Conservation (phyloP, 2,113 vertebrate species). For the Calcarius ornatus region DNA sequence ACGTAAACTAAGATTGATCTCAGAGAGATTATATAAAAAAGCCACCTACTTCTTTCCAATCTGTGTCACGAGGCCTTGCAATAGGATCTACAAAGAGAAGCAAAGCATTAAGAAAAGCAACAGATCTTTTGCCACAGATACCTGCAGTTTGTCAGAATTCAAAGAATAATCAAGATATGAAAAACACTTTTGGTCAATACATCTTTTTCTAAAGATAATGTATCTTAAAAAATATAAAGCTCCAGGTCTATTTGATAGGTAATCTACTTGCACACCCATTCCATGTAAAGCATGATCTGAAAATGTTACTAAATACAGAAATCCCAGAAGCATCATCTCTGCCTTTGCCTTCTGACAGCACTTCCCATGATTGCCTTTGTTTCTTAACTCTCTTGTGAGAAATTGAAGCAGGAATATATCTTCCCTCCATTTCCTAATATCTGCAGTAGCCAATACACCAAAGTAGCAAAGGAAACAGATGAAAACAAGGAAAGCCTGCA, state of each 20-base stretch:
- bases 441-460: neutral
- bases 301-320: neutral
- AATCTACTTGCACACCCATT: neutral
- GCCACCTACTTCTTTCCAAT: conserved; percentile 81
- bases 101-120: neutral
- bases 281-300: neutral
- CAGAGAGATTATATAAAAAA: neutral
- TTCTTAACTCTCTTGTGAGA: neutral
- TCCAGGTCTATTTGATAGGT: neutral
- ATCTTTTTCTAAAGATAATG: neutral
- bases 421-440: neutral
- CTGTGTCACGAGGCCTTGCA: conserved; percentile 71
- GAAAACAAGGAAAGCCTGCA: neutral
- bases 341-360: neutral
- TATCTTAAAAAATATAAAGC: neutral
- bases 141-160: neutral
- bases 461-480: neutral
- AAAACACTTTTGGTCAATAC: neutral
- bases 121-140: neutral
- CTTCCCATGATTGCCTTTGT: neutral
- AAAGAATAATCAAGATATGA: neutral
- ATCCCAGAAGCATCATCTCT: neutral
- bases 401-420: neutral
- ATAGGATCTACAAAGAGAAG: conserved; percentile 68
- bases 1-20: neutral